phyloP scores from a whole-genome alignment of 2,113 vertebrate genomes.

The Thermophis baileyi region DNA sequence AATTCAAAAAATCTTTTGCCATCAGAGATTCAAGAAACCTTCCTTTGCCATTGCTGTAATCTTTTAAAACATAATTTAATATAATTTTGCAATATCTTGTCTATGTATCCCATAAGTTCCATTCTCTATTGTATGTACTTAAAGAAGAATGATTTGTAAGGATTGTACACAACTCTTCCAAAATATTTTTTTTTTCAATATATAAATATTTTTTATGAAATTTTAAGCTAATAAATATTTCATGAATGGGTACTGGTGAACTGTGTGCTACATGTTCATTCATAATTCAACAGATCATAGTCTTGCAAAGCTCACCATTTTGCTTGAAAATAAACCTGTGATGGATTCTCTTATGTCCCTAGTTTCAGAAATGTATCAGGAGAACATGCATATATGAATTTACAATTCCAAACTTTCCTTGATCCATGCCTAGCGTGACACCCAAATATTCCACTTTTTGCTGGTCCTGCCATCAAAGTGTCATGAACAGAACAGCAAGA shows the following conservation, averaged over 20 bases:
- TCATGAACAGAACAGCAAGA: not conserved
- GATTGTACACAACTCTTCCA: not conserved
- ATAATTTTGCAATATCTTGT: not conserved
- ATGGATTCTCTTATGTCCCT: not conserved
- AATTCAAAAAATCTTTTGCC: not conserved
- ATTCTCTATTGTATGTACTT: not conserved
- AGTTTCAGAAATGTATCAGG: not conserved
- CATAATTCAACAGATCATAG: not conserved
- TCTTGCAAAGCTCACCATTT: not conserved
- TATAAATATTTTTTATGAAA: not conserved
- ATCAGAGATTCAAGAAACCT: not conserved
- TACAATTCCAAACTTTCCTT: not conserved
- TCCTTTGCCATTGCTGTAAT: not conserved
- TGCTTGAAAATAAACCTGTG: not conserved
- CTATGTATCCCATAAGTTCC: not conserved
- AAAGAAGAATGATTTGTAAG: not conserved
- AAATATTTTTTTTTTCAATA: not conserved
- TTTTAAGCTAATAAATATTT: not conserved
- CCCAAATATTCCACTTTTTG: not conserved
- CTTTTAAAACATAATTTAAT: not conserved
- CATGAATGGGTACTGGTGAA: not conserved
- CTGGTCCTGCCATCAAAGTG: not conserved
- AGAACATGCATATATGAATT: not conserved
- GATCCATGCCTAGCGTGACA: too few relatives aligned
- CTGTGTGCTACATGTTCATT: not conserved